Conservation (phyloP, 2,113 vertebrate species). For the Antennarius striatus region DNA sequence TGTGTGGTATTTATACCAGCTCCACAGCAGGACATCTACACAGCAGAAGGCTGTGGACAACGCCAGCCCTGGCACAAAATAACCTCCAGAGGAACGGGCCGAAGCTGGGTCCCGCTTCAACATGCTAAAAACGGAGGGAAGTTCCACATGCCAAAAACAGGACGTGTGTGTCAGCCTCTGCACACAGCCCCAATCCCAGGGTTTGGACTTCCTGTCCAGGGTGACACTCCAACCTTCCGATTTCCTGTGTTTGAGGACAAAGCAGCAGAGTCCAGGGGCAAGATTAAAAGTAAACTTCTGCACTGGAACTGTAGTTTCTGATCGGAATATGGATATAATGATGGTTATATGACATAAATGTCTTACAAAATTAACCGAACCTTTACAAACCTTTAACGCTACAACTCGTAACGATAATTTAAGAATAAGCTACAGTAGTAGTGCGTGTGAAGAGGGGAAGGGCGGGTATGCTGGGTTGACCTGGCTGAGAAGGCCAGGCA, state of each 20-base stretch:
- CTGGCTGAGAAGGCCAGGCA: no score
- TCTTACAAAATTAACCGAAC: no score
- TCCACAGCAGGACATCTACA: conserved; percentile 34
- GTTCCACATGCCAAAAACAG: conserved; percentile 80
- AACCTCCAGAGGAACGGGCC: conserved; percentile 44
- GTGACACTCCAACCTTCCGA: conserved; percentile 53
- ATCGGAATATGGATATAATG: no score
- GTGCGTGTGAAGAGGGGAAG: no score
- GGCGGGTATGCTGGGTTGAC: no score
- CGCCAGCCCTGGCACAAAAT: conserved; percentile 39
- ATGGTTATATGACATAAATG: no score
- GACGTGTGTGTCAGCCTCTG: conserved; percentile 69
- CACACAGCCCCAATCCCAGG: conserved; percentile 64
- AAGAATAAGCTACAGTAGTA: no score
- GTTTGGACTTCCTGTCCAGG: conserved; percentile 69
- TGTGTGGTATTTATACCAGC: conserved; percentile 55
- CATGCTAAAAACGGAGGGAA: conserved; percentile 67
- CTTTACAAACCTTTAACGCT: no score
- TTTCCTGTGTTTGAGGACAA: conserved; percentile 66
- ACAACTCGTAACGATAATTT: no score
- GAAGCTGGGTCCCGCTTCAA: conserved; percentile 54
- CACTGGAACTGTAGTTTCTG: no score
- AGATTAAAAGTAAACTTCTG: conserved; percentile 13
- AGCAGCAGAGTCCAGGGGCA: conserved; percentile 9
- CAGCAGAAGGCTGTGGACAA: conserved; percentile 52